Base-by-base conservation (phyloP, 1,140 invertebrate genomes). In the Caenorhabditis brenneri region DNA sequence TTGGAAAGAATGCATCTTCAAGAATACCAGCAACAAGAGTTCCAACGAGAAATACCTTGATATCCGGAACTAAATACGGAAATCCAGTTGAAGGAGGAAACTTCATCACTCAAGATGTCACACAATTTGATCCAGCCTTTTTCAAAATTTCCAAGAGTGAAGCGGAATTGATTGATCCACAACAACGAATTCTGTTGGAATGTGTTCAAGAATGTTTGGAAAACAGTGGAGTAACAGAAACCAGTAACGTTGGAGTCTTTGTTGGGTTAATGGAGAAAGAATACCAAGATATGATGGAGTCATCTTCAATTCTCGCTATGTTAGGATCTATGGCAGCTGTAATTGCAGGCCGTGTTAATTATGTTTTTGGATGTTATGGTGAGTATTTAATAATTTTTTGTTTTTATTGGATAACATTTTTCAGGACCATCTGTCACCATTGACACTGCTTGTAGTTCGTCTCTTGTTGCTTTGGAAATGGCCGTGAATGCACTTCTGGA, bases 361-460 rank as follows among this genome's bases (percentile, higher is more conserved):
- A 86, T 46, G 82, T 84, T 10, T 86, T 86, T 80, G 84, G 82
- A 33, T 83, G 36, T 24, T 83, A 79, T 48, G 82, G 82, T 80
- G n/a, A n/a, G n/a, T n/a, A n/a, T n/a, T n/a, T n/a, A n/a, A n/a
- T n/a, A n/a, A n/a, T n/a, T n/a, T n/a, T n/a, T 48, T 5, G 29
- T 33, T 53, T 7, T n/a, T 5, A 2, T 9, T 12, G 19, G 2
- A 4, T 24, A 19, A 78, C 24, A 10, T 36, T 0, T 48, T 27
- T 31, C 79, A 80, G 69, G 58, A 19, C 84, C 84, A 6, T 81
- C 85, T 42, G 60, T 86, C 0, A 87, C 88, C 2, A 86, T 91
- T 19, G 90, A 91, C 82, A 88, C 90, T 39, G 90, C 88, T 9
- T 90, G 89, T 80, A 87, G 86, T 58, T 91, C 90, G 4, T 87